phyloP scores from a whole-genome alignment of 2,888 invertebrate genomes.

The Gastracanthus pulcherrimus region DNA sequence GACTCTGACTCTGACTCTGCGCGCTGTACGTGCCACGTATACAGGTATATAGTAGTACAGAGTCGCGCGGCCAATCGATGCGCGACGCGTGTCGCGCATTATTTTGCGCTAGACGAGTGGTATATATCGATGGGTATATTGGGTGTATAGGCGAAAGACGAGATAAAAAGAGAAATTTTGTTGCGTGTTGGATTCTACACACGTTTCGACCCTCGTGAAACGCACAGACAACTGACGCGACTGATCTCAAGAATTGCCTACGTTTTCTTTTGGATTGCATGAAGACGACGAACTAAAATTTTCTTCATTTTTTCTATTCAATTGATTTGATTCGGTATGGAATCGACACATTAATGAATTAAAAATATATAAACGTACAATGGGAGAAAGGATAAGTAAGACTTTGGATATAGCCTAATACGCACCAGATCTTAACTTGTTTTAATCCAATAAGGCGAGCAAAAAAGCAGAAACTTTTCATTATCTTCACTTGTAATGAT shows the following conservation, averaged over 20 bases:
- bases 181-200: not conserved
- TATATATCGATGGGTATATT: not conserved
- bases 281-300: no score
- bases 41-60: not conserved
- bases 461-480: no score
- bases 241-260: not conserved
- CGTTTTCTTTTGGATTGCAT: not conserved
- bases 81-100: not conserved
- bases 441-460: no score
- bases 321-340: no score
- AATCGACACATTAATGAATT: no score
- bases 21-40: not conserved
- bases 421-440: no score
- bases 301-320: no score
- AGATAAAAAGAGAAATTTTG: not conserved
- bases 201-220: not conserved
- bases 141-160: not conserved
- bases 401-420: no score
- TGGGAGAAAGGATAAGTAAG: no score
- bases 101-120: not conserved
- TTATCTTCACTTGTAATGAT: not conserved
- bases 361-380: no score
- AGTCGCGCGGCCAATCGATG: constrained; percentile 29
- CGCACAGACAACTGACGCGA: not conserved
- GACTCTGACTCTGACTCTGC: not conserved